phyloP scores from a whole-genome alignment of 1,140 invertebrate species.

The Eulimnadia texana region DNA sequence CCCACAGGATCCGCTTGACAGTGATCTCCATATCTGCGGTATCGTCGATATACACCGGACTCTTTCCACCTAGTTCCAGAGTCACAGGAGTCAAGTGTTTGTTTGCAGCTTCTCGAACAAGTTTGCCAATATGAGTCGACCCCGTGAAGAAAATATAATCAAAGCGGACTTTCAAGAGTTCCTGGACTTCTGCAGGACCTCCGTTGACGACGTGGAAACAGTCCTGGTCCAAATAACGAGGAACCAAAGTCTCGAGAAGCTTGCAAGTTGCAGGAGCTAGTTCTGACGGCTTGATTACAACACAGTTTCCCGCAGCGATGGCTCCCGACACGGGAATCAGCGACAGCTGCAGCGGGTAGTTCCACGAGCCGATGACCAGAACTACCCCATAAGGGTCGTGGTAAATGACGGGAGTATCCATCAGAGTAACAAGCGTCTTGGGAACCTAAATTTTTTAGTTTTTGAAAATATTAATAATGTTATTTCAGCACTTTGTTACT shows the following conservation, averaged over 20 bases:
- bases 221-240: constrained; percentile 76
- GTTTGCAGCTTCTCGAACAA: constrained; percentile 75
- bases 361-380: constrained; percentile 89
- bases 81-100: constrained; percentile 88
- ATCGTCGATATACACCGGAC: constrained; percentile 71
- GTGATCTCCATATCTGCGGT: constrained; percentile 56
- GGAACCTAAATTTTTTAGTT: constrained; percentile 28
- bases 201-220: constrained; percentile 46
- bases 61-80: constrained; percentile 89
- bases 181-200: constrained; percentile 66
- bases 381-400: constrained; percentile 54
- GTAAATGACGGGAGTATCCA: constrained; percentile 36
- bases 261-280: constrained; percentile 53
- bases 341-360: constrained; percentile 83
- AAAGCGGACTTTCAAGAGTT: constrained; percentile 73
- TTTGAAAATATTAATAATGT: too few species aligned
- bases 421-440: constrained; percentile 33
- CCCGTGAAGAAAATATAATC: constrained; percentile 99
- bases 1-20: constrained; percentile 76
- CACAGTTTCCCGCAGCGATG: constrained; percentile 87
- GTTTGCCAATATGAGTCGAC: constrained; percentile 68
- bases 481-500: too few species aligned
- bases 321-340: constrained; percentile 66
- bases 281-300: constrained; percentile 92
- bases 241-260: constrained; percentile 58